A percentile compares a stretch with the other conserved stretches of the same genome.
Evolutionary conservation across 1,140 invertebrate genomes (phyloP).

Genomic region (Habropoda laboriosa): DNA sequence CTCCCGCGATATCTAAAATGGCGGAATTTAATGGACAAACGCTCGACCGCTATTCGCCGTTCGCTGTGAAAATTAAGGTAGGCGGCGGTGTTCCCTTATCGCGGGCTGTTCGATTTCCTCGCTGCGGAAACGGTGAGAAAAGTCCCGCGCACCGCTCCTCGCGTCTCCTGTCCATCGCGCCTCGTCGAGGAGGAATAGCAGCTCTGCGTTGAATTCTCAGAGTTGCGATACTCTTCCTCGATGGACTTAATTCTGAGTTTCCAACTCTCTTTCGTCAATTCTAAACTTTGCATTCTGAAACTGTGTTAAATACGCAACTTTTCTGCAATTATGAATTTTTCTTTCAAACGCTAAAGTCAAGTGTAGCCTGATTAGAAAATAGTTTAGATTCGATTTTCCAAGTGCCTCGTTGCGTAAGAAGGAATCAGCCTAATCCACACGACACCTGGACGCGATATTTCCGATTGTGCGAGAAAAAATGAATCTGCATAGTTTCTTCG

Average conservation of each 20-base stretch:
- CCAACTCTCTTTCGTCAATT: too few species aligned
- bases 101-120: constrained; percentile 24
- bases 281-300: too few species aligned
- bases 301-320: too few species aligned
- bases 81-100: constrained; percentile 57
- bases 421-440: neutral
- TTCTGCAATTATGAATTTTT: too few species aligned
- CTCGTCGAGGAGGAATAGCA: neutral
- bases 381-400: too few species aligned
- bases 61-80: constrained; percentile 50
- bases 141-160: neutral
- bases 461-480: neutral
- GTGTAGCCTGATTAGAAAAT: too few species aligned
- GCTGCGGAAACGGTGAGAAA: constrained; percentile 13
- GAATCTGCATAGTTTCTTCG: too few species aligned
- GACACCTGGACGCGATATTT: neutral
- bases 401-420: neutral
- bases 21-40: constrained; percentile 69
- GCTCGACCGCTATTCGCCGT: constrained; percentile 55
- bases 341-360: too few species aligned
- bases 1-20: constrained; percentile 64
- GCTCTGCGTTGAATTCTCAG: neutral
- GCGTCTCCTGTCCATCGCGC: neutral
- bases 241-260: too few species aligned
- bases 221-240: too few species aligned